These are phyloP conservation scores for Aegithalos caudatus DNA, from an alignment of 2,113 vertebrate species.

Conservation along the genomic window DNA sequence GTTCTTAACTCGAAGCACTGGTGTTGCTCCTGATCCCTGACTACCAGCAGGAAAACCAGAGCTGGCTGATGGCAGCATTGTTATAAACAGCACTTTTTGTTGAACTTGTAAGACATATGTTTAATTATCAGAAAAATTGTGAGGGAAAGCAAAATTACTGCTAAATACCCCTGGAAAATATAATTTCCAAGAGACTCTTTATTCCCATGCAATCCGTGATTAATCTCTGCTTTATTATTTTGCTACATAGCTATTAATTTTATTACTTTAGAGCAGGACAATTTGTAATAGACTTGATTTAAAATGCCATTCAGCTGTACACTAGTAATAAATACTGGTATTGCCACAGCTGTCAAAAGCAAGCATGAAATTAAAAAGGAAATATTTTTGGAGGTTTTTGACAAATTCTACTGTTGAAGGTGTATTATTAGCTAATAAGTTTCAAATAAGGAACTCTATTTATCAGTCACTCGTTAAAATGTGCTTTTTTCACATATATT, in stretches of 20 bases:
- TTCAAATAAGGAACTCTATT: not conserved
- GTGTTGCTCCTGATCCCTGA: not conserved
- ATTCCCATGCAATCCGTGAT: not conserved
- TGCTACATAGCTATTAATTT: not conserved
- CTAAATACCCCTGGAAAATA: not conserved
- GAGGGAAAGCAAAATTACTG: not conserved
- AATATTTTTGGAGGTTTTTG: not conserved
- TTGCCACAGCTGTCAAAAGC: not conserved
- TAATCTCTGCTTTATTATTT: not conserved
- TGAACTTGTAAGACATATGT: not conserved
- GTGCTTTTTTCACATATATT: not conserved
- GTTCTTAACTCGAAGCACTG: fast-evolving
- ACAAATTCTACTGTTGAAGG: not conserved
- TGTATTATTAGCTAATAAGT: not conserved
- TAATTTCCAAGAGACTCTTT: not conserved
- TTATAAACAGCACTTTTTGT: not conserved
- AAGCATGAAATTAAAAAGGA: not conserved
- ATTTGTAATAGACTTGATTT: not conserved
- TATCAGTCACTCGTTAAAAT: not conserved
- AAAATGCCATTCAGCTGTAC: not conserved
- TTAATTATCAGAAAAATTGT: not conserved
- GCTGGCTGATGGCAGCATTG: not conserved
- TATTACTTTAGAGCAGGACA: not conserved
- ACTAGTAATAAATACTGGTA: not conserved
- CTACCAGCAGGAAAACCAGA: not conserved